These are phyloP conservation scores for Troilus luridus DNA, from an alignment of 2,888 invertebrate species.

Conservation along the genomic window DNA sequence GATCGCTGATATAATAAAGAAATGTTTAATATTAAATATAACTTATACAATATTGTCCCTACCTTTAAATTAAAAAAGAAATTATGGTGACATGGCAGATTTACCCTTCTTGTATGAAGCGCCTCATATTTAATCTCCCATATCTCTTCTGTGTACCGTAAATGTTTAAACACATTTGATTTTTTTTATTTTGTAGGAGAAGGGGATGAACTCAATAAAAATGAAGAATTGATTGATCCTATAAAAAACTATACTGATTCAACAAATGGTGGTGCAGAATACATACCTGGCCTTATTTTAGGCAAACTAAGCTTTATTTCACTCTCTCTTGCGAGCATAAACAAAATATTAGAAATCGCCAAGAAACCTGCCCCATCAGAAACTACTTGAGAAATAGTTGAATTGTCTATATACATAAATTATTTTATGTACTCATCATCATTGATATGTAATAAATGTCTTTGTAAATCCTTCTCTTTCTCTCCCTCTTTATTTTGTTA, in stretches of 20 bases:
- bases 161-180: neutral
- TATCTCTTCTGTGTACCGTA: neutral
- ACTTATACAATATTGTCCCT: too few species aligned
- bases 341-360: slow-evolving; percentile 8
- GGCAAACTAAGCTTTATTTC: slow-evolving; percentile 41
- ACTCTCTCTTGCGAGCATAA: slow-evolving; percentile 19
- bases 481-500: too few species aligned
- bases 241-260: neutral
- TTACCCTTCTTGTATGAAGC: too few species aligned
- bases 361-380: neutral
- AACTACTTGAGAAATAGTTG: neutral
- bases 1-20: too few species aligned
- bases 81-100: too few species aligned
- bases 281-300: slow-evolving; percentile 6
- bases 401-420: neutral
- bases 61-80: too few species aligned
- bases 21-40: too few species aligned
- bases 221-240: neutral
- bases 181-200: neutral
- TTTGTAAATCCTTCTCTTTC: neutral
- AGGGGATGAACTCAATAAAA: neutral
- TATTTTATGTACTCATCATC: neutral
- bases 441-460: neutral
- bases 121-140: too few species aligned
- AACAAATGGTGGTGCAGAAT: neutral